A percentile compares a stretch with the other conserved stretches of the same genome.
Conservation (phyloP, 2,888 invertebrate genomes). For the Tiliacea aurago region DNA sequence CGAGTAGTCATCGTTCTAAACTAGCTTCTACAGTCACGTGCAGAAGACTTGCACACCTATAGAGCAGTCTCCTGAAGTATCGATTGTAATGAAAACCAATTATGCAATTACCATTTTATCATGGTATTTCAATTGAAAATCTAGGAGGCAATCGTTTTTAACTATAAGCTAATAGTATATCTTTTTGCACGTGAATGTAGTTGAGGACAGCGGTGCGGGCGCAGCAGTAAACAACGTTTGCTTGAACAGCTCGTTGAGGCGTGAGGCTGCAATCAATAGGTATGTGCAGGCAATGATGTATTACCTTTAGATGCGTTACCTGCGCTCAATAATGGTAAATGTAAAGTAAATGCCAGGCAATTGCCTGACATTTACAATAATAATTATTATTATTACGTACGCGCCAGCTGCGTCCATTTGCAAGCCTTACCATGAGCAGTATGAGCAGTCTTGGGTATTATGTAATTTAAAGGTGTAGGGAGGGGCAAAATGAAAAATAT, state of each 20-base stretch:
- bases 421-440: background rate
- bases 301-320: too few relatives aligned
- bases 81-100: background rate
- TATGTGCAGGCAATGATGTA: too few relatives aligned
- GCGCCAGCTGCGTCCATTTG: slow-evolving; percentile 2
- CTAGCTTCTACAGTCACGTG: background rate
- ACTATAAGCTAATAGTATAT: background rate
- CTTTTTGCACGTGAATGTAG: slow-evolving; percentile 14
- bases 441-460: slow-evolving; percentile 7
- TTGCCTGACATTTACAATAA: too few relatives aligned
- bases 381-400: too few relatives aligned
- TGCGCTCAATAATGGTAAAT: too few relatives aligned
- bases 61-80: background rate
- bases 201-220: background rate
- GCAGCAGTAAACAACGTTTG: background rate
- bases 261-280: background rate
- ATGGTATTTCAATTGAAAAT: background rate
- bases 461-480: slow-evolving; percentile 48
- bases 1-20: slow-evolving; percentile 3
- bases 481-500: slow-evolving; percentile 68
- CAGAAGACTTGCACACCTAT: background rate
- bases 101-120: background rate
- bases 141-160: background rate
- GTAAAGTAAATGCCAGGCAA: too few relatives aligned
- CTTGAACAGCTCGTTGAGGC: background rate